Conservation (phyloP, 53 echinoderm and acorn worm species). For the Paracentrotus lividus region DNA sequence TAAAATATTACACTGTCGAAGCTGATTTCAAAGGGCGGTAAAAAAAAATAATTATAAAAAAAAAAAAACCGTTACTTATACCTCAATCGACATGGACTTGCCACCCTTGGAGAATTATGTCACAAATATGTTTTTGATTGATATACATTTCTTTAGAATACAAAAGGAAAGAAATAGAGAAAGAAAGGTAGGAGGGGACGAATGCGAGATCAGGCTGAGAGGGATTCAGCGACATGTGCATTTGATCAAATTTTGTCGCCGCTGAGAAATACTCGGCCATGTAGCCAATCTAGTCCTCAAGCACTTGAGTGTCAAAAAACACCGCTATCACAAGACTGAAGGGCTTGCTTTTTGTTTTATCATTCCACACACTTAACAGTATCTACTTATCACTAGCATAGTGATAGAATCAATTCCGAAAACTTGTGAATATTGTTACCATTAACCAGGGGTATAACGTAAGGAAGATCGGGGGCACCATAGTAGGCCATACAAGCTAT, state of each 20-base stretch:
- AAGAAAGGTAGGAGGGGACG: background rate
- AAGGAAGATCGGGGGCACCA: too few species aligned
- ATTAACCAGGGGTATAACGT: too few species aligned
- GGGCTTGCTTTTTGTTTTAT: background rate
- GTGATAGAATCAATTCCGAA: background rate
- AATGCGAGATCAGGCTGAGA: background rate
- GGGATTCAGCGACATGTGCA: background rate
- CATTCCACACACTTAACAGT: background rate
- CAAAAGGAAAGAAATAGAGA: background rate
- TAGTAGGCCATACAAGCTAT: too few species aligned
- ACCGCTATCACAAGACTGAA: background rate
- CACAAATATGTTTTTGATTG: too few species aligned
- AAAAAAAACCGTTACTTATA: too few species aligned
- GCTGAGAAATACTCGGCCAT: background rate
- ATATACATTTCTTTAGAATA: too few species aligned
- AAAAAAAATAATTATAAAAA: too few species aligned
- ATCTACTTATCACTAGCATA: background rate
- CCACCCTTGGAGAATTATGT: too few species aligned
- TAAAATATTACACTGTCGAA: too few species aligned
- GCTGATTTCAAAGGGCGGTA: too few species aligned
- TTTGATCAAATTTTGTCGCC: constrained; percentile 15
- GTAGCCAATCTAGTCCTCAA: background rate
- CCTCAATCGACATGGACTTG: too few species aligned
- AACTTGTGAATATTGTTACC: background rate
- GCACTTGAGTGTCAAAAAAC: background rate